A percentile compares a stretch with the other conserved stretches of the same genome.
Conservation (phyloP, 2,797 vertebrate species). For the Pipistrellus nathusii region DNA sequence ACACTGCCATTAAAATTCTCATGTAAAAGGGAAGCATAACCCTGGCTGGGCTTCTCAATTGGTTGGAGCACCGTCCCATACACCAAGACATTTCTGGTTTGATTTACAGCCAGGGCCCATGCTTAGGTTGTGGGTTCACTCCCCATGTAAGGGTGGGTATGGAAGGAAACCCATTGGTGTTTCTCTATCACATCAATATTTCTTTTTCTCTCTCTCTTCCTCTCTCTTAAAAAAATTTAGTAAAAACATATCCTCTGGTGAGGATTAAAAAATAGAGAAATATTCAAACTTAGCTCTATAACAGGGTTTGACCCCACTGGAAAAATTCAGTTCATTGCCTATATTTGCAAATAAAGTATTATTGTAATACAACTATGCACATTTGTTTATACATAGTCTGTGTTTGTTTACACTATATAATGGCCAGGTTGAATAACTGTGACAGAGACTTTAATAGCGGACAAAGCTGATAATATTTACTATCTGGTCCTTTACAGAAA, state of each 20-base stretch:
- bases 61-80: not conserved
- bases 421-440: not conserved
- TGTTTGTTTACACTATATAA: not conserved
- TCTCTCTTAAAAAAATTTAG: not conserved
- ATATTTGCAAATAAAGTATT: not conserved
- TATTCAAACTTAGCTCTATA: not conserved
- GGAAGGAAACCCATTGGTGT: not conserved
- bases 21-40: not conserved
- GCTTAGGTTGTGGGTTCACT: not conserved
- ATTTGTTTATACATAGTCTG: not conserved
- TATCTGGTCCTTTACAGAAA: slow-evolving; percentile 1
- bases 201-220: not conserved
- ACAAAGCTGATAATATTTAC: slow-evolving; percentile 20
- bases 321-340: not conserved
- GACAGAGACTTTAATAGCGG: not conserved
- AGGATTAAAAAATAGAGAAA: not conserved
- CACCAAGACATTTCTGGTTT: not conserved
- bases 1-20: not conserved
- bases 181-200: not conserved
- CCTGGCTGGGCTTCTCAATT: not conserved
- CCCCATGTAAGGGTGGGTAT: not conserved
- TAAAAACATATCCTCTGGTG: not conserved
- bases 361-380: no score
- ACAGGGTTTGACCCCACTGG: not conserved
- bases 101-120: not conserved